Evolutionary conservation across 2,797 vertebrate genomes (phyloP).

Genomic region (Rousettus madagascariensis): DNA sequence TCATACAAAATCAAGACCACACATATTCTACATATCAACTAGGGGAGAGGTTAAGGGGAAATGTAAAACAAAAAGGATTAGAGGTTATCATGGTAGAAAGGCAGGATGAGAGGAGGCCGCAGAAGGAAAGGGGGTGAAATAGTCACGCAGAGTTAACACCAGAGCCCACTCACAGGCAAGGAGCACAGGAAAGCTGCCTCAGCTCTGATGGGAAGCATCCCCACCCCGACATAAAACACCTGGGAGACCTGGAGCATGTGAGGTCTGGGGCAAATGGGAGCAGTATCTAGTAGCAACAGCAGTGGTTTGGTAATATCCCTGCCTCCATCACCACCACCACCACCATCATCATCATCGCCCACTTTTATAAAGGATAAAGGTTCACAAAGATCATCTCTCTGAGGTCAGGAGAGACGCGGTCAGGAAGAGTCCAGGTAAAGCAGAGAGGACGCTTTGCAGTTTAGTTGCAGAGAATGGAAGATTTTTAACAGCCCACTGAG

Average conservation of each 20-base stretch:
- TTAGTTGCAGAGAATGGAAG: neutral
- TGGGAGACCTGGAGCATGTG: neutral
- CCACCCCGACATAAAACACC: neutral
- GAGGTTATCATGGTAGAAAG: neutral
- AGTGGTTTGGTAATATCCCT: neutral
- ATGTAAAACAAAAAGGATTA: slow-evolving; percentile 14
- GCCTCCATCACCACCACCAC: neutral
- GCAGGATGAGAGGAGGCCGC: neutral
- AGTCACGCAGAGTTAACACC: neutral
- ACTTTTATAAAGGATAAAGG: neutral
- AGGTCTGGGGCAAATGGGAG: neutral
- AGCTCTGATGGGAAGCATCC: neutral
- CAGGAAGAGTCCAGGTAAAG: neutral
- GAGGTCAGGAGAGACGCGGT: neutral
- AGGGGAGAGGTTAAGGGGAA: slow-evolving; percentile 41
- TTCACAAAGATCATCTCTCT: neutral
- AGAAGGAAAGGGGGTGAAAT: neutral
- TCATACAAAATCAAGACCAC: slow-evolving; percentile 18
- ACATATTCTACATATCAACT: neutral
- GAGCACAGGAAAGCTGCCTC: neutral
- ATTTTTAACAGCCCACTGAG: neutral
- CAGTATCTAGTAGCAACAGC: too few relatives aligned
- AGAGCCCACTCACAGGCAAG: neutral
- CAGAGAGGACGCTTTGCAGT: neutral
- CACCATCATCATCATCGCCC: neutral